Base-by-base conservation (phyloP, 1,140 invertebrate genomes). In the Apis florea region DNA sequence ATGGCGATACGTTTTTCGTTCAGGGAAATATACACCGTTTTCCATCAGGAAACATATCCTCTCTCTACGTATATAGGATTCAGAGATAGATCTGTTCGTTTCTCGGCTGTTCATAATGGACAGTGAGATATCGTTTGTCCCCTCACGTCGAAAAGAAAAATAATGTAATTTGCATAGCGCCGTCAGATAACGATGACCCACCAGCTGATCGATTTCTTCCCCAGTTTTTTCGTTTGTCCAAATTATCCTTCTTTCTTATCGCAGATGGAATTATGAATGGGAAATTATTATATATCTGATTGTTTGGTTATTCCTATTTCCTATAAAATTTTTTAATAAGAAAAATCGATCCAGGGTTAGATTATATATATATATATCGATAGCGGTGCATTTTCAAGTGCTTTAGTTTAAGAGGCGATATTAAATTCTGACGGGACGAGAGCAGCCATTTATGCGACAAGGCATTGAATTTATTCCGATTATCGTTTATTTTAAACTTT, bases 141-240 rank as follows among this genome's bases (percentile, higher is more conserved):
- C 51, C 1, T 10, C n/a, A 49, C 47, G 21, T 61, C 24, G n/a
- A 0, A 17, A 26, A 17, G 69, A 56, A 73, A 64, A 66, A 64
- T 66, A 73, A 66, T 19, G 6, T 49, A 17, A 73, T 73, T 63
- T 73, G 69, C 47, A 54, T 71, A 59, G 4, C 3, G 13, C 10
- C 13, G 54, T 13, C 47, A 26, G 56, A 79, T 79, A 79, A 63
- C 63, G 53, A 58, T 58, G 74, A 67, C 56, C 58, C 67, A 19
- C 11, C n/a, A 54, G 31, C 24, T 15, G 51, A 47, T 61, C 56
- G 26, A 79, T 61, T 26, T 47, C 15, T 47, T 21, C 1, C 8
- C 15, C 19, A 24, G 17, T 5, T 40, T 40, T 67, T 19, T 17
- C 66, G 51, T 66, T 13, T 24, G 12, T 49, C 71, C 1, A 3